Conservation (phyloP, 1,140 invertebrate genomes). For the Cherax quadricarinatus region DNA sequence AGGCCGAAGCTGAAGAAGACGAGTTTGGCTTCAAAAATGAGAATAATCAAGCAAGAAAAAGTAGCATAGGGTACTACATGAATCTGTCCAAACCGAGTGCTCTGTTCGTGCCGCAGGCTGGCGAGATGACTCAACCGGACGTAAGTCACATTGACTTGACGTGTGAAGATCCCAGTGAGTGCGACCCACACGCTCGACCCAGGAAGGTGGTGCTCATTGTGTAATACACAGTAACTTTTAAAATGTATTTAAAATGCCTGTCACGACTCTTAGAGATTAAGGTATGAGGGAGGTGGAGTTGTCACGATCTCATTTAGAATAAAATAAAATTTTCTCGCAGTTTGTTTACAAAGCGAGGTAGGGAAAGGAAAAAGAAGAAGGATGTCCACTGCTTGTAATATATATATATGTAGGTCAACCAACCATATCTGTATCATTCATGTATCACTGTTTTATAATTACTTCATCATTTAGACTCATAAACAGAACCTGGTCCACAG, state of each 20-base stretch:
- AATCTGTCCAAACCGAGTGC: slow-evolving; percentile 49
- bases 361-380: no score
- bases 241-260: no score
- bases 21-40: not conserved
- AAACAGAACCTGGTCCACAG: not conserved
- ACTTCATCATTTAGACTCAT: not conserved
- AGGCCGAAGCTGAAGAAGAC: not conserved
- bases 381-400: no score
- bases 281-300: no score
- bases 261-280: no score
- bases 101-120: not conserved
- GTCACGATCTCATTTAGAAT: no score
- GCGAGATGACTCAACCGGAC: not conserved
- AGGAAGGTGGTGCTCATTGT: slow-evolving; percentile 1
- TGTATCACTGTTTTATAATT: not conserved
- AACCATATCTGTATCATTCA: not conserved
- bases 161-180: not conserved
- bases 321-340: no score
- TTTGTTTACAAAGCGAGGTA: no score
- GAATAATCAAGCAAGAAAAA: not conserved
- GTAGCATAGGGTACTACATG: slow-evolving; percentile 57
- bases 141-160: not conserved
- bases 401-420: not conserved
- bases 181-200: not conserved
- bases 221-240: not conserved